A percentile compares a stretch with the other conserved stretches of the same genome.
Evolutionary conservation across 1,140 invertebrate species (phyloP).

Genomic region (Dendroctonus valens): DNA sequence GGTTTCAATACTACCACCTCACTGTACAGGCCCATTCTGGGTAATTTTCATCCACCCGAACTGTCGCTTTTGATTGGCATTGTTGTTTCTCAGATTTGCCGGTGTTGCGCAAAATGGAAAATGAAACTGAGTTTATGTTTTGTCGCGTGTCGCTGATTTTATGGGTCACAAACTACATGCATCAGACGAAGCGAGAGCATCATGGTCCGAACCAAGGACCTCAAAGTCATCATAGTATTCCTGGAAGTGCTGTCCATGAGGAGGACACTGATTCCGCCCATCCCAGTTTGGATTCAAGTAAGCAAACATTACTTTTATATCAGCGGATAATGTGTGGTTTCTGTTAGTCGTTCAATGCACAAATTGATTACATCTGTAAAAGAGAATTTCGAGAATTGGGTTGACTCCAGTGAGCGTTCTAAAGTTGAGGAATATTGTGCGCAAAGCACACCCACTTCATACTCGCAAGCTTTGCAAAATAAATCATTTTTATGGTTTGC

Average conservation of each 20-base stretch:
- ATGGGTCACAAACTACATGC: slow-evolving; percentile 84
- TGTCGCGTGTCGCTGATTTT: slow-evolving; percentile 84
- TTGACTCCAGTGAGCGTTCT: too few species aligned
- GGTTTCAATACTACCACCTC: slow-evolving; percentile 81
- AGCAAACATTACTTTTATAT: slow-evolving; percentile 13
- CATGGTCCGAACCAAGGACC: neutral
- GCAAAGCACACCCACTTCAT: too few species aligned
- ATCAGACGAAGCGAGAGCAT: slow-evolving; percentile 49
- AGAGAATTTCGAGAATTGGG: too few species aligned
- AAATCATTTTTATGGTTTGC: too few species aligned
- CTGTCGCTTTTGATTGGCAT: neutral
- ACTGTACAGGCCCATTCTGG: slow-evolving; percentile 83
- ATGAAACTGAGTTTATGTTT: slow-evolving; percentile 67
- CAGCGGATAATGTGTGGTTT: too few species aligned
- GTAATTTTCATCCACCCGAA: slow-evolving; percentile 53
- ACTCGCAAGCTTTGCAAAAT: too few species aligned
- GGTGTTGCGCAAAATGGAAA: slow-evolving; percentile 54
- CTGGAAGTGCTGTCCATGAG: slow-evolving; percentile 33
- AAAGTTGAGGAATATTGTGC: too few species aligned
- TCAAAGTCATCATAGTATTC: neutral
- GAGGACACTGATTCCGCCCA: slow-evolving; percentile 46
- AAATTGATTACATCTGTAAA: too few species aligned
- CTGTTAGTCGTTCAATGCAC: too few species aligned
- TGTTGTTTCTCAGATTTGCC: slow-evolving; percentile 55
- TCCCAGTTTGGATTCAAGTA: slow-evolving; percentile 49